These are phyloP conservation scores for Rhodeus uyekii DNA, from an alignment of 2,797 vertebrate species.

Conservation along the genomic window DNA sequence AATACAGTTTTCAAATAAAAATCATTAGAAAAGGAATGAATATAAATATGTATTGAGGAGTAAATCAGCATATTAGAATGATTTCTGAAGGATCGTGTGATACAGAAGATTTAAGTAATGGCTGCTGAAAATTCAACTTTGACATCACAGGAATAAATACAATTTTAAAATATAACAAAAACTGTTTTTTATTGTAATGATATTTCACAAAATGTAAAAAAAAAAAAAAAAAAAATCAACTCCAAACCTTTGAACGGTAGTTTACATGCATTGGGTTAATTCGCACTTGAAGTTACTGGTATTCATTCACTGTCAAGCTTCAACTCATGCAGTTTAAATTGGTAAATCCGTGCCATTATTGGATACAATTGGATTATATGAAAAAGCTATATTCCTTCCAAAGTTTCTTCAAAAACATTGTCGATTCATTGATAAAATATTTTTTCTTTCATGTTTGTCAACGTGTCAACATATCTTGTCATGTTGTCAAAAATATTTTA, in stretches of 20 bases:
- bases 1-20: too few species aligned
- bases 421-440: too few species aligned
- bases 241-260: too few species aligned
- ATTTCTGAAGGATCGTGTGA: not conserved
- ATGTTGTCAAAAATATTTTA: not conserved
- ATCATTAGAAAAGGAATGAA: too few species aligned
- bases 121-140: not conserved
- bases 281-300: not conserved
- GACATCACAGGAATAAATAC: not conserved
- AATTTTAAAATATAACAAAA: not conserved
- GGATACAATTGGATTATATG: not conserved
- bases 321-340: not conserved
- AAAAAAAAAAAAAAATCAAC: not conserved
- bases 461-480: too few species aligned
- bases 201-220: too few species aligned
- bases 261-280: not conserved
- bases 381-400: not conserved
- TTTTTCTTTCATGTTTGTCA: too few species aligned
- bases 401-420: not conserved
- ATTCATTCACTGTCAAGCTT: not conserved
- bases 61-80: not conserved
- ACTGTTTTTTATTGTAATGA: too few species aligned
- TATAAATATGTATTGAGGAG: not conserved
- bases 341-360: not conserved
- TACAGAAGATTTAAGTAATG: too few species aligned